Conservation (phyloP, 2,797 vertebrate genomes). For the Gadopsis bispinosus region DNA sequence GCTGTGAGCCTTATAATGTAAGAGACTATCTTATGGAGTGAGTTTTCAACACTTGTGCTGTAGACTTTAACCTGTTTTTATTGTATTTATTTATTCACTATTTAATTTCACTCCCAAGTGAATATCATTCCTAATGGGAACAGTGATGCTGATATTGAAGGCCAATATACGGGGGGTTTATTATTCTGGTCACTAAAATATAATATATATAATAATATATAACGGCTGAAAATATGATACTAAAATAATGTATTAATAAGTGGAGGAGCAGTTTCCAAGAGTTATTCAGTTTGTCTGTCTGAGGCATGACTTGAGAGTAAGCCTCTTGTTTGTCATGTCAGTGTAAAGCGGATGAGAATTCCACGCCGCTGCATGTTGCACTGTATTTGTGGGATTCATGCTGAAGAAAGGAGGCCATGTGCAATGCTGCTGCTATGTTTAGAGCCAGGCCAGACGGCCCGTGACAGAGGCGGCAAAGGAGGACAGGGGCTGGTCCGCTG, state of each 20-base stretch:
- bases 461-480: constrained; percentile 24
- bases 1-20: too few species aligned
- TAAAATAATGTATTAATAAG: not conserved
- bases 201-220: too few species aligned
- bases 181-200: not conserved
- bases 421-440: constrained; percentile 53
- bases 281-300: not conserved
- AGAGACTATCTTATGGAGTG: too few species aligned
- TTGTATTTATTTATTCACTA: too few species aligned
- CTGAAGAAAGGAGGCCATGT: constrained; percentile 39
- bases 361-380: not conserved
- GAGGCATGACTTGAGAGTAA: not conserved
- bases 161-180: not conserved
- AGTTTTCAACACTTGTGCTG: too few species aligned
- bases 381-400: constrained; percentile 34
- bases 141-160: too few species aligned
- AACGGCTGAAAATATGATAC: not conserved
- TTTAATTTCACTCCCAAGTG: too few species aligned
- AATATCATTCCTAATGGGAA: too few species aligned
- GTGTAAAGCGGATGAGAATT: constrained; percentile 1
- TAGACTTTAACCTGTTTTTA: too few species aligned
- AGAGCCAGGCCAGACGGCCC: constrained; percentile 43
- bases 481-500: constrained; percentile 24
- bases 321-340: not conserved
- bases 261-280: not conserved